phyloP scores from a whole-genome alignment of 2,113 vertebrate species.

The Takifugu bimaculatus region DNA sequence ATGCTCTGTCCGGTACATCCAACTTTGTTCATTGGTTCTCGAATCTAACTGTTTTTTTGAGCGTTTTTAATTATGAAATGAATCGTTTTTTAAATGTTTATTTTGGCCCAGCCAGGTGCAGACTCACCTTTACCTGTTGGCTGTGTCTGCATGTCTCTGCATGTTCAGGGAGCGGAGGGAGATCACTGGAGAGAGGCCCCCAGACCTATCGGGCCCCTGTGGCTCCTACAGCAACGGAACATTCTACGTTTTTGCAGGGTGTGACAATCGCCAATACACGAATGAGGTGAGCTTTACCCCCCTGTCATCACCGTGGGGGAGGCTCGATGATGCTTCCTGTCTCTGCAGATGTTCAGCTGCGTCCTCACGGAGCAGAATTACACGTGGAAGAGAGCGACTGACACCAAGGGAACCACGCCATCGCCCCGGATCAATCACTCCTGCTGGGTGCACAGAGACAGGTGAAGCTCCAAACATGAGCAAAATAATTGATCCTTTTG shows the following conservation, averaged over 20 bases:
- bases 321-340: too few species aligned
- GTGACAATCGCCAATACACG: conserved; percentile 81
- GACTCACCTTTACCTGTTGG: too few species aligned
- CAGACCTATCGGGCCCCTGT: conserved; percentile 83
- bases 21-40: too few species aligned
- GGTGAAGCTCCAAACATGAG: conserved; percentile 36
- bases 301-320: not conserved
- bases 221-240: conserved; percentile 78
- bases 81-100: too few species aligned
- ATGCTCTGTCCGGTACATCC: too few species aligned
- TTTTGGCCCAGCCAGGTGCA: too few species aligned
- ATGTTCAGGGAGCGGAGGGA: conserved; percentile 77
- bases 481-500: too few species aligned
- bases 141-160: too few species aligned
- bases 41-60: too few species aligned
- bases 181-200: conserved; percentile 84
- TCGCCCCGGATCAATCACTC: conserved; percentile 71
- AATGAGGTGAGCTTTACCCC: conserved; percentile 76
- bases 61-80: too few species aligned
- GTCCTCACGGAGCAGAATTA: conserved; percentile 49
- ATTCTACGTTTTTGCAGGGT: conserved; percentile 90
- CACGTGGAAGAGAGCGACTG: conserved; percentile 57
- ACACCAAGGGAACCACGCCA: conserved; percentile 53
- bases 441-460: conserved; percentile 71
- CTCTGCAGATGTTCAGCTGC: conserved; percentile 66